Evolutionary conservation across 2,888 invertebrate genomes (phyloP), one percentile per base, ranked within the genome.

Genomic region (Xylota segnis): DNA sequence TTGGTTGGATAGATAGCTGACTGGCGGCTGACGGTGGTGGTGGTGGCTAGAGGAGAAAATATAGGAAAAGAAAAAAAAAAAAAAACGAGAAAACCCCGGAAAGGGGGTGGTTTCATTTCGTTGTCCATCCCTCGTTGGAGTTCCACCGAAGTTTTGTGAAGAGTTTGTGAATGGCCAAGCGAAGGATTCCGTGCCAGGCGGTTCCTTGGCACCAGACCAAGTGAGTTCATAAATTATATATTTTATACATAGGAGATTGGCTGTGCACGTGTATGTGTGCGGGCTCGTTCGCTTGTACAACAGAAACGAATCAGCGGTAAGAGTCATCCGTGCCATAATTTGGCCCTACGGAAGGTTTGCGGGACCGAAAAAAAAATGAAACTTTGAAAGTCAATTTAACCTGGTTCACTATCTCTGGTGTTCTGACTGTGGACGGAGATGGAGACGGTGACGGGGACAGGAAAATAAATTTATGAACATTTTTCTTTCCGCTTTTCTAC

Each of bases 181-280:
- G 50, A 78, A 79, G 84, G 75, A 63, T 77, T 65, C 58, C 84
- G 83, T 83, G 72, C 78, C 83, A 83, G 83, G 56, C 79, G 27
- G 79, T 66, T 45, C 81, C 87, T 45, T 79, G 81, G 78, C 72
- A 82, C 84, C 87, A 87, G 84, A 82, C 78, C 87, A 88, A 88
- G 88, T 88, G 82, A 89, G 89, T 89, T 89, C 89, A 89, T 89
- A 89, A 89, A 89, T 89, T 88, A 88, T 87, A 88, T 88, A 88
- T 87, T 82, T 82, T 86, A 86, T 86, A 82, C 66, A 86, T 61
- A 68, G 59, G 18, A 40, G 50, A 47, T 70, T 65, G 75, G 81
- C 7, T 43, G 18, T 63, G 56, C 23, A 27, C 37, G 70, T 54
- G 29, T 34, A 43, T 37, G 56, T 56, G 14, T 75, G 56, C 74